Base-by-base conservation (phyloP, 2,113 vertebrate genomes). In the Natator depressus region DNA sequence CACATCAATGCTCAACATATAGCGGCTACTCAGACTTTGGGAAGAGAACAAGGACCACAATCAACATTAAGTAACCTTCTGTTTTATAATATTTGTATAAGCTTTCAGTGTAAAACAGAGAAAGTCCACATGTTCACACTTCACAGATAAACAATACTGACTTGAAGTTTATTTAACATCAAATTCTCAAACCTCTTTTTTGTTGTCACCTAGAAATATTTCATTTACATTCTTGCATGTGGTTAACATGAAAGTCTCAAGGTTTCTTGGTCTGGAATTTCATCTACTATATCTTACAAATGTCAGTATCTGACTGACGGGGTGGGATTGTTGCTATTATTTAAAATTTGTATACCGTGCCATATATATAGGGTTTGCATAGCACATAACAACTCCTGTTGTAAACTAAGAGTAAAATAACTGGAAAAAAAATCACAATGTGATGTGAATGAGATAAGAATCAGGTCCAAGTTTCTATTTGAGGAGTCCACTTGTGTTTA, bases 111-210 rank as follows among this genome's bases (percentile, higher is more conserved):
- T 62, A 65, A 91, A 90, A 78, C 8, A 79, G 27, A n/a, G 7
- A 8, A 27, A 75, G 42, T 55, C 20, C 53, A 59, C 76, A 86
- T 53, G 84, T 55, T 91, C 59, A 75, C 2, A 89, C 51, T 92
- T 89, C 51, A 88, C 22, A 47, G 90, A 49, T 50, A 96, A 94
- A 91, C 78, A 42, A 27, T 84, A 49, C 69, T 88, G 85, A 83
- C 85, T 87, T 80, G 80, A 83, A 88, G 80, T 92, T 83, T 92
- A 92, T 88, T 88, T 92, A 83, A 88, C 51, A 79, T 92, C 76
- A 78, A 88, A 92, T 79, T 92, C 85, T 72, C 54, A 47, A 80
- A 78, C 62, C 90, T 82, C 27, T 78, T 24, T 49, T 31, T 88
- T 82, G 65, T 55, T 54, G 20, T 1, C 81, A 25, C 29, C 54